phyloP scores from a whole-genome alignment of 2,113 vertebrate genomes.

The Helogale parvula region DNA sequence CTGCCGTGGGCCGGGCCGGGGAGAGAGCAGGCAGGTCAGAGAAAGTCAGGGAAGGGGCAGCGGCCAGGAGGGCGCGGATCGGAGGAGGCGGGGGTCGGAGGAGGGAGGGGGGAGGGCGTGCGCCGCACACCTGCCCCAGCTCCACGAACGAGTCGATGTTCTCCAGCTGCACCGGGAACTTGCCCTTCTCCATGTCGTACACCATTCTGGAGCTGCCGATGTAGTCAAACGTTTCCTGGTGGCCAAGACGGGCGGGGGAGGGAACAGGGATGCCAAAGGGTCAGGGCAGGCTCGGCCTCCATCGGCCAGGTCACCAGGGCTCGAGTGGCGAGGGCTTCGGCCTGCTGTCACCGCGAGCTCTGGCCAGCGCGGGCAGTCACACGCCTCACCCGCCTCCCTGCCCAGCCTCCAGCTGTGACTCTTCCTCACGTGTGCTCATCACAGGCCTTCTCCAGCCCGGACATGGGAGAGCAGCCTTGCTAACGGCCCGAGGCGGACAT shows the following conservation, averaged over 20 bases:
- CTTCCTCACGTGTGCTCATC: not conserved
- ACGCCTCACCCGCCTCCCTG: not conserved
- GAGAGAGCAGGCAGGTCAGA: not conserved
- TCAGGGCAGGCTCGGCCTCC: not conserved
- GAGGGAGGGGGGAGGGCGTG: not conserved
- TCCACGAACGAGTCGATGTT: slow-evolving; percentile 87
- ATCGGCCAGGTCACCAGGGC: not conserved
- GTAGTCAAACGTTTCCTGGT: slow-evolving; percentile 97
- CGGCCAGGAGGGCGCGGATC: not conserved
- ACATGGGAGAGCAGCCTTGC: not conserved
- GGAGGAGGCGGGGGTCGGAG: not conserved
- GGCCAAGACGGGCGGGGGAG: not conserved
- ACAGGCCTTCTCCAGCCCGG: slow-evolving; percentile 45
- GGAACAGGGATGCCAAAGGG: not conserved
- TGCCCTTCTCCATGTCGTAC: slow-evolving; percentile 87
- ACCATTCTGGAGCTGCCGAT: slow-evolving; percentile 97
- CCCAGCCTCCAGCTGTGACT: not conserved
- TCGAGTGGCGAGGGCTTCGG: not conserved
- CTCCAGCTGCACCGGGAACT: slow-evolving; percentile 83
- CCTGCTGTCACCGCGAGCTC: not conserved
- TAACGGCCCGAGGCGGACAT: slow-evolving; percentile 68
- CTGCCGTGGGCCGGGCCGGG: not conserved
- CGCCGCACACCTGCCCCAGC: slow-evolving; percentile 84
- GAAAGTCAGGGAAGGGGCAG: not conserved
- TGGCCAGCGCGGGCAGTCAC: not conserved